These are phyloP conservation scores for Psilopogon haemacephalus DNA, from an alignment of 2,113 vertebrate genomes.

Conservation along the genomic window DNA sequence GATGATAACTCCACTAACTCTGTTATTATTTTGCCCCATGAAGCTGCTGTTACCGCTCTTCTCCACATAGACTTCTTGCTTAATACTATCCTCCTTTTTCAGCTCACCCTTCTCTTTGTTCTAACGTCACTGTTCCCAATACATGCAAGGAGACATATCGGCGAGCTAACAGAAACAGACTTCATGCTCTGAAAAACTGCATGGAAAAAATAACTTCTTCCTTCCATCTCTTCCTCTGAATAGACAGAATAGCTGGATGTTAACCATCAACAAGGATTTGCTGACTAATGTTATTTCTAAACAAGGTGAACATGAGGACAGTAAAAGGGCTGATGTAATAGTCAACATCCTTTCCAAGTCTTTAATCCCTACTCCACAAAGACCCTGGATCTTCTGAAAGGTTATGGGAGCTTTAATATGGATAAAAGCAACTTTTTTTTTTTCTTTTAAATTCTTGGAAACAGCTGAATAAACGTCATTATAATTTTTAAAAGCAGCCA, in stretches of 20 bases:
- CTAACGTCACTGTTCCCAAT: not conserved
- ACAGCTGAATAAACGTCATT: not conserved
- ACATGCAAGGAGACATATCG: accelerated
- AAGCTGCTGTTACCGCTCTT: not conserved
- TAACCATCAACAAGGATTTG: not conserved
- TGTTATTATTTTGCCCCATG: not conserved
- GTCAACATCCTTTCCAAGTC: not conserved
- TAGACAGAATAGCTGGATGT: not conserved
- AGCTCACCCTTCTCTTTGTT: not conserved
- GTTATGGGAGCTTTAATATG: not conserved
- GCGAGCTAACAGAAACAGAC: not conserved
- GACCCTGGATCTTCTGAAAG: not conserved
- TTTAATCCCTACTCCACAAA: not conserved
- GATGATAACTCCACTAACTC: not conserved
- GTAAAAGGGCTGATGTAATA: not conserved
- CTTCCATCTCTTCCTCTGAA: not conserved
- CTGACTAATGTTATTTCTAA: not conserved
- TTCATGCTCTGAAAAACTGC: not conserved
- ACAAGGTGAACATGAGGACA: not conserved
- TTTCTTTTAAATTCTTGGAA: not conserved
- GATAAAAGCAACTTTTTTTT: not conserved
- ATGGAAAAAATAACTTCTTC: not conserved
- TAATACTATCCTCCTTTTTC: not conserved
- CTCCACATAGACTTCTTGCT: not conserved
- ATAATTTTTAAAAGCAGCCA: not conserved